Evolutionary conservation across 2,113 vertebrate genomes (phyloP).

Genomic region (Axis porcinus): DNA sequence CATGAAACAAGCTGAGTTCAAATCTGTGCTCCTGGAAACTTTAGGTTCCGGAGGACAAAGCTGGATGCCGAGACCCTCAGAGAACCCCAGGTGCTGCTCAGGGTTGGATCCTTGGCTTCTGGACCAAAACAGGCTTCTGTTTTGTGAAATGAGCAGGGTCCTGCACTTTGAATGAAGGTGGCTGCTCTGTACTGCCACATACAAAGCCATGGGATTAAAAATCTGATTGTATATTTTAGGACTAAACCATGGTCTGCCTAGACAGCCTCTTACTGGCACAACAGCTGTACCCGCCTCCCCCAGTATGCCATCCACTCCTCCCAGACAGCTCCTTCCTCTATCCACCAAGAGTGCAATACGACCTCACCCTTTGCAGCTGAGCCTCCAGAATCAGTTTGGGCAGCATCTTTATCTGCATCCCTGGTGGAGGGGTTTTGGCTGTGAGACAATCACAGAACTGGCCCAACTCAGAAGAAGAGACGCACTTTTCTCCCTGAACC

Average conservation of each 20-base stretch:
- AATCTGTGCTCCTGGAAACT: background rate
- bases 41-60: background rate
- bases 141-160: background rate
- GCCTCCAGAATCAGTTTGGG: background rate
- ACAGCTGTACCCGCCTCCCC: background rate
- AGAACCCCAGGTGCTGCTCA: background rate
- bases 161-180: accelerated
- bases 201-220: background rate
- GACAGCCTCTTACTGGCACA: no score
- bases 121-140: background rate
- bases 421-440: background rate
- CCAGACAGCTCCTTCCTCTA: no score
- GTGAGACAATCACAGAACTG: background rate
- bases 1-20: background rate
- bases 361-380: background rate
- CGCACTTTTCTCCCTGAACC: accelerated
- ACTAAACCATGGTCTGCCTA: accelerated
- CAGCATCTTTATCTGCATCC: accelerated
- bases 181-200: background rate
- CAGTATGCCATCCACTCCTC: accelerated
- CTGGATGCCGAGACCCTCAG: accelerated
- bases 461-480: background rate
- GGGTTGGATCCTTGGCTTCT: accelerated
- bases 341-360: accelerated
- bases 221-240: no score